A percentile compares a stretch with the other conserved stretches of the same genome.
Conservation (phyloP, 2,797 vertebrate species). For the Gila robusta region DNA sequence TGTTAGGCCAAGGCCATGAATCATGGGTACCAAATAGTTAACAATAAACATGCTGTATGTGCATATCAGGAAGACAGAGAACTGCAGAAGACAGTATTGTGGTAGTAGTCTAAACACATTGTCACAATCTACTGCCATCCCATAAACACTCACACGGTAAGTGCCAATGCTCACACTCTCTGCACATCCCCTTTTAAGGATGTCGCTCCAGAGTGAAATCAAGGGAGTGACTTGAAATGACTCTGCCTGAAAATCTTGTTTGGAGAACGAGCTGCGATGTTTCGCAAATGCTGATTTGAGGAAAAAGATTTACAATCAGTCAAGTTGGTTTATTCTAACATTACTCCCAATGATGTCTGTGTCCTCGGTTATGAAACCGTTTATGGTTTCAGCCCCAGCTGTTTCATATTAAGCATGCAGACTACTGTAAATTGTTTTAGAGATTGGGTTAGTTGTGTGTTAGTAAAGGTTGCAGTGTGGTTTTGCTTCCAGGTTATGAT, state of each 20-base stretch:
- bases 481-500: slow-evolving; percentile 84
- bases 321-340: slow-evolving; percentile 1
- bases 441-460: background rate
- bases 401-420: slow-evolving; percentile 23
- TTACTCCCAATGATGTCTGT: slow-evolving; percentile 9
- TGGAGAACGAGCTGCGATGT: background rate
- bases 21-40: background rate
- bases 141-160: slow-evolving; percentile 53
- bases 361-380: background rate
- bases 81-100: slow-evolving; percentile 7
- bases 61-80: background rate
- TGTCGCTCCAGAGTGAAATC: slow-evolving; percentile 7
- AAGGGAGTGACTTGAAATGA: slow-evolving; percentile 7
- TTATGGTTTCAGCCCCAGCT: slow-evolving; percentile 36
- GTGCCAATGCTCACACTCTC: slow-evolving; percentile 1
- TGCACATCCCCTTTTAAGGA: slow-evolving; percentile 60
- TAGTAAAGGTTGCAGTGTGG: slow-evolving; percentile 6
- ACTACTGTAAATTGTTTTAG: background rate
- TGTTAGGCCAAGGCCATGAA: background rate
- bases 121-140: slow-evolving; percentile 14
- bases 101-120: slow-evolving; percentile 52
- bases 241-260: slow-evolving; percentile 19
- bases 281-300: background rate
- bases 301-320: slow-evolving; percentile 26
- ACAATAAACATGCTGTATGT: background rate